Base-by-base conservation (phyloP, 2,888 invertebrate genomes). In the Noctua janthe region DNA sequence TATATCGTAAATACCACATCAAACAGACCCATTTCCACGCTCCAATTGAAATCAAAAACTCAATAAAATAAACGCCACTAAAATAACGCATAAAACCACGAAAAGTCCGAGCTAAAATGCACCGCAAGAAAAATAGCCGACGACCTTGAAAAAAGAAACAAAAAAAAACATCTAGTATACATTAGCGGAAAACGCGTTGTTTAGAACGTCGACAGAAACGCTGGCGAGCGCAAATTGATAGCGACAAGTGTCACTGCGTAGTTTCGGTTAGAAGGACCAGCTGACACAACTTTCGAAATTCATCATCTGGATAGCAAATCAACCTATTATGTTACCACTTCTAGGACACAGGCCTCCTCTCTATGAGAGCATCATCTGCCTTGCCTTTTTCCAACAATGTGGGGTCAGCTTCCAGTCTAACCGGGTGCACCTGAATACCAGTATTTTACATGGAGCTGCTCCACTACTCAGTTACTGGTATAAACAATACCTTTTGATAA, bases 151-250 rank as follows among this genome's bases (percentile, higher is more conserved):
- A 92, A 89, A 91, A 91, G 29, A 71, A 77, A 76, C 56, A 91
- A 87, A 88, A 92, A 87, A 89, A 47, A 59, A 81, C 87, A 82
- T 81, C 81, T 86, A 87, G 82, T 90, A 88, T 89, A 92, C 91
- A 92, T 91, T 92, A 94, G 92, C 94, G 95, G 94, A 95, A 95
- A 94, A 91, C 91, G 90, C 88, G 91, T 85, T 90, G 91, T 91
- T 90, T 90, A 89, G 91, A 85, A 77, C 87, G 86, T 83, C 93
- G 93, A 92, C 93, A 92, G 92, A 93, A 95, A 94, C 93, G 94
- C 94, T 85, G 73, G 87, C 69, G 43, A 94, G 93, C 94, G 94
- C 93, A 94, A 94, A 95, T 95, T 95, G 95, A 95, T 96, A 96
- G 94, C 94, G 92, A 93, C 91, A 88, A 88, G 90, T 88, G 89